Conservation (phyloP, 2,888 invertebrate genomes). For the Polydrusus pterygomalis region DNA sequence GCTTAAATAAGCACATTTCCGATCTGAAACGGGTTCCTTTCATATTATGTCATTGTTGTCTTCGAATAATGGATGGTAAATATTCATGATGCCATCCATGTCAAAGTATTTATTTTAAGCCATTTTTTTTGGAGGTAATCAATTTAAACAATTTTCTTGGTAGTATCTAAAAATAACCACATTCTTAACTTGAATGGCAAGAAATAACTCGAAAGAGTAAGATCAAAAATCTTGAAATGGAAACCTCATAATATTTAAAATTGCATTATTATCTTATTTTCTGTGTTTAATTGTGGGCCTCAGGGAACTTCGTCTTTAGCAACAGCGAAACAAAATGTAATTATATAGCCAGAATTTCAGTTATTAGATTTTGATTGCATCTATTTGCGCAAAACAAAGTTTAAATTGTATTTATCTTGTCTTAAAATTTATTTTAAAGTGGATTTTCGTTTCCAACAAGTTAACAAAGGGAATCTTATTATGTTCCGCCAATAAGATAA, state of each 20-base stretch:
- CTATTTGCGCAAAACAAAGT: neutral
- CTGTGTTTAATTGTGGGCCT: neutral
- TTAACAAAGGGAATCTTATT: neutral
- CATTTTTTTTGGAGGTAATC: no score
- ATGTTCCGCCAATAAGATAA: neutral
- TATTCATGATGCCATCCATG: no score
- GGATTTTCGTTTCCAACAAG: neutral
- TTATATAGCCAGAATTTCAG: constrained; percentile 3
- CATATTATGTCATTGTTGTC: no score
- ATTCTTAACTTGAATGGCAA: no score
- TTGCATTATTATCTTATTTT: neutral
- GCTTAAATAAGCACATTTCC: no score
- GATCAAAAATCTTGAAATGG: neutral
- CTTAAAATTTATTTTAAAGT: constrained; percentile 1
- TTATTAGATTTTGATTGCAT: constrained; percentile 8
- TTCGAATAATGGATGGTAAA: no score
- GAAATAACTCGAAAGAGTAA: neutral
- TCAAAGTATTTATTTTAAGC: no score
- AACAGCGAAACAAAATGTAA: constrained; percentile 21
- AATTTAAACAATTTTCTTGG: no score
- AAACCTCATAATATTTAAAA: neutral
- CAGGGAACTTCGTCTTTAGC: neutral
- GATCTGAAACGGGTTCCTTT: no score
- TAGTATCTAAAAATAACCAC: no score
- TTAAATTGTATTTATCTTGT: constrained; percentile 3